Percentiles rank a stretch among this genome's conserved stretches.
These are phyloP conservation scores for Siphamia tubifer DNA, from an alignment of 2,113 vertebrate genomes.

Conservation along the genomic window DNA sequence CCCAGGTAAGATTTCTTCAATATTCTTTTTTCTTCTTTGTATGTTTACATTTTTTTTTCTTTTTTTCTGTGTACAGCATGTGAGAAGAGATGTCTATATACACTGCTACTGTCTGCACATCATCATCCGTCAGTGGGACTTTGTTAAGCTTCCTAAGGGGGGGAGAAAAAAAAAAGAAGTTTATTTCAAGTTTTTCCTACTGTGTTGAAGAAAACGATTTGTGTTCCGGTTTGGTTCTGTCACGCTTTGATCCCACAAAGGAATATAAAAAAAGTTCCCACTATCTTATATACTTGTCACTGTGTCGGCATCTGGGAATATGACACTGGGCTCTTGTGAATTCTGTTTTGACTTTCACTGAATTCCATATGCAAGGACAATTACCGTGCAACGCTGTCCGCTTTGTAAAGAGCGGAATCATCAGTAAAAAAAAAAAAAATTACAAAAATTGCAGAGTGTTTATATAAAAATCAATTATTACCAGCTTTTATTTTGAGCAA, in stretches of 20 bases:
- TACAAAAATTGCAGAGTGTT: background rate
- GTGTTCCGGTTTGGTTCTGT: background rate
- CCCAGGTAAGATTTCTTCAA: constrained; percentile 75
- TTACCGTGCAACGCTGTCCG: background rate
- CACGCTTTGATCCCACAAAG: background rate
- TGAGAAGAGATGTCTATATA: too few species aligned
- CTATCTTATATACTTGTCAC: constrained; percentile 2
- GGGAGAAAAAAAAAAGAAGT: background rate
- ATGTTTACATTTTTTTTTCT: constrained; percentile 24
- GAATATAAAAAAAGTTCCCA: constrained; percentile 6
- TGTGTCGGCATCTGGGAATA: background rate
- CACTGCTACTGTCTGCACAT: background rate
- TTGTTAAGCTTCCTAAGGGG: background rate
- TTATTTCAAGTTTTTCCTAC: background rate
- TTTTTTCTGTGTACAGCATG: too few species aligned
- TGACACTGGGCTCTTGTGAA: background rate
- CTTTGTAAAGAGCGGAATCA: background rate
- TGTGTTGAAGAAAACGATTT: background rate
- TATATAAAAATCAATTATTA: constrained; percentile 20
- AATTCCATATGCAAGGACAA: background rate
- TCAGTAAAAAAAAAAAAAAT: too few species aligned
- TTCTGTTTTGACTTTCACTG: background rate
- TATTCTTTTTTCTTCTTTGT: background rate
- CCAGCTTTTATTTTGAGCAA: background rate
- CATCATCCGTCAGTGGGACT: background rate